Base-by-base conservation (phyloP, 2,888 invertebrate species). In the Keiferia lycopersicella region DNA sequence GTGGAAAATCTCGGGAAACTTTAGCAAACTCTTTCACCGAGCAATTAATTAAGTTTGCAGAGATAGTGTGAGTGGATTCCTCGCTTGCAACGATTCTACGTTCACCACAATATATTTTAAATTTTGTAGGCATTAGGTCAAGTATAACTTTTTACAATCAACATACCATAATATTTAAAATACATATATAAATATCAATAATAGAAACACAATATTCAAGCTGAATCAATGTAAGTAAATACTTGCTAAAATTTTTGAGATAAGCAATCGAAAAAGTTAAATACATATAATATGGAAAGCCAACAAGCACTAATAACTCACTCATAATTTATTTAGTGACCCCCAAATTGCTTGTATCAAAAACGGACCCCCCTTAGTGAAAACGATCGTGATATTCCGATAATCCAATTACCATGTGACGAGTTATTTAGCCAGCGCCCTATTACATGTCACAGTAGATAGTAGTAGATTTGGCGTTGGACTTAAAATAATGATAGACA, bases 41-140 rank as follows among this genome's bases (percentile, higher is more conserved):
- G 30, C 60, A 64, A 64, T 64, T 64, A 64, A 64, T 60, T 64
- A 64, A 64, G 14, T 64, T 64, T 60, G 39, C 39, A 45, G 60
- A n/a, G 39, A 38, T 16, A 20, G 20, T 58, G 39, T 58, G 39
- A 58, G 58, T 58, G 58, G 30, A 26, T 45, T 26, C 45, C 22
- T 8, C 45, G 16, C 45, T 45, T 16, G 45, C 45, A 16, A 16
- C n/a, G 45, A 1, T 34, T 34, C 26, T 34, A 34, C 7, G 3
- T 34, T 34, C 10, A 8, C n/a, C n/a, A n/a, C n/a, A n/a, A n/a
- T 30, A 30, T 30, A 30, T 30, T 30, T 6, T 30, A 30, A 30
- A 30, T n/a, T n/a, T n/a, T n/a, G n/a, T n/a, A n/a, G n/a, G n/a
- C n/a, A n/a, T n/a, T n/a, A n/a, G n/a, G n/a, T n/a, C n/a, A n/a